Base-by-base conservation (phyloP, 1,140 invertebrate genomes). In the Lineus longissimus region DNA sequence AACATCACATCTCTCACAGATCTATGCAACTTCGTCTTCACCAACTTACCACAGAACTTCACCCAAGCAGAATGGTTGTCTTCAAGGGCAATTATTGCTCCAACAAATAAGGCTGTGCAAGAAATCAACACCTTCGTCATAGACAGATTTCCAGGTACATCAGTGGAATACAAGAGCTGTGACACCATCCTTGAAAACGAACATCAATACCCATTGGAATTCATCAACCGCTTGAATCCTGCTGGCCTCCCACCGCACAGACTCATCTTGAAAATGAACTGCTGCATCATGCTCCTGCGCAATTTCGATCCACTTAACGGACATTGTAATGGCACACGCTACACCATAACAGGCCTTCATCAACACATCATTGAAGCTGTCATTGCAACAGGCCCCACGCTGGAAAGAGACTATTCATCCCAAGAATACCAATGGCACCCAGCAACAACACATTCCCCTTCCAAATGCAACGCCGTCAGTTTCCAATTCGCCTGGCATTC, bases 401-500 rank as follows among this genome's bases (percentile, higher is more conserved):
- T 55, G 62, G 65, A 4, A 43, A 67, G 54, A 17, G 19, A 40
- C 62, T 75, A 13, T 68, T 68, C 36, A 70, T 76, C 2, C 69
- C 70, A 23, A 55, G 54, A 55, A 67, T 69, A 15, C 62, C 57
- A 15, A 17, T 74, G 4, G 64, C 61, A 31, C 70, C 71, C 43
- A 66, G 57, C 11, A 68, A 73, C 25, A 13, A 11, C 9, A 19
- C n/a, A 6, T 51, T 7, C 25, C 67, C 69, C 11, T 70, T 74
- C 63, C 76, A 84, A 60, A 83, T 86, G 63, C 79, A 81, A 71
- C 57, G 84, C 51, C 29, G 81, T 0, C 84, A 86, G 64, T 85
- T 86, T 78, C 82, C 83, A 22, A 41, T 87, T 0, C 69, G 77
- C 62, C 59, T 82, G 1, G 70, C 73, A 2, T 86, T 85, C 73